Conservation (phyloP, 2,888 invertebrate species). For the Pristionchus arcanus region DNA sequence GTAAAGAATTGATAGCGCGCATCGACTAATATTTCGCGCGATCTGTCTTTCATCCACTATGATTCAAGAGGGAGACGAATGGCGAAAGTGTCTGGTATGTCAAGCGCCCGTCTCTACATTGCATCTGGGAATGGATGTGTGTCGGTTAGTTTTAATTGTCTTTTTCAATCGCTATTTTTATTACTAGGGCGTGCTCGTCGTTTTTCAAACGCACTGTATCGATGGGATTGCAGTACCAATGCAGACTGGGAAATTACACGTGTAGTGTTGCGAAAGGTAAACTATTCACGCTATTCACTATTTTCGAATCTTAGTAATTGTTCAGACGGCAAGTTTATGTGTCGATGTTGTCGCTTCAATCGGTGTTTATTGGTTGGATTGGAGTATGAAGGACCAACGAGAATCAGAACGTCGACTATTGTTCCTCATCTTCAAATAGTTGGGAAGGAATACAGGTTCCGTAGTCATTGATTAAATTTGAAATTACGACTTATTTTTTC, state of each 20-base stretch:
- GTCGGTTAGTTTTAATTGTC: background rate
- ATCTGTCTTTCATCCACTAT: background rate
- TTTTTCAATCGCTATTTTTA: background rate
- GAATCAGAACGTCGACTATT: no score
- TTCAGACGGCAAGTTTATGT: slow-evolving; percentile 19
- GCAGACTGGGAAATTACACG: background rate
- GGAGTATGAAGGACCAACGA: background rate
- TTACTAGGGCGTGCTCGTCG: background rate
- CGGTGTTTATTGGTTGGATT: background rate
- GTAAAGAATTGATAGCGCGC: no score
- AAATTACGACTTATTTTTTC: background rate
- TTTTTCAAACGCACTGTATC: background rate
- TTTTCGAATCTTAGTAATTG: background rate
- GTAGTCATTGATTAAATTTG: background rate
- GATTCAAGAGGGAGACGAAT: background rate
- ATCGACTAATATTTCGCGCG: no score
- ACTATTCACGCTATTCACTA: background rate
- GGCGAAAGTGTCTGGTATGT: background rate
- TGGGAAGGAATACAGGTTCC: background rate
- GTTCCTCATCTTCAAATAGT: background rate
- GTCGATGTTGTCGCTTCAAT: background rate
- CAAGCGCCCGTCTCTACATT: background rate
- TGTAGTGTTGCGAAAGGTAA: background rate
- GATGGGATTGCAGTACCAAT: background rate
- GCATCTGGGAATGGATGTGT: slow-evolving; percentile 17